Percentiles rank a stretch among this genome's conserved stretches.
These are phyloP conservation scores for Chauna torquata DNA, from an alignment of 2,113 vertebrate species.

Conservation along the genomic window DNA sequence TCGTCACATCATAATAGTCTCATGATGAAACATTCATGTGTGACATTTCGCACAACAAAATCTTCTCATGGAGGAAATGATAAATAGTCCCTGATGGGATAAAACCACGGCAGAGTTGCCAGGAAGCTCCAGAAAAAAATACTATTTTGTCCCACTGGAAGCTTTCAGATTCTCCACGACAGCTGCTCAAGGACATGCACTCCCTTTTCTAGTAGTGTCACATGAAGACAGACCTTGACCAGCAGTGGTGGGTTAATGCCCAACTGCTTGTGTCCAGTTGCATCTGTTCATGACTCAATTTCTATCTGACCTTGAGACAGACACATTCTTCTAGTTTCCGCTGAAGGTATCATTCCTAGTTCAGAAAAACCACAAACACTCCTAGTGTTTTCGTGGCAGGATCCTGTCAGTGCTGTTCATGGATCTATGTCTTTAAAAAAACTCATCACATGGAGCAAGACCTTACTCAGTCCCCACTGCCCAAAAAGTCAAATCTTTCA, in stretches of 20 bases:
- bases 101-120: not conserved
- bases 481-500: not conserved
- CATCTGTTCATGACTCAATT: not conserved
- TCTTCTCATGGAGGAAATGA: slow-evolving; percentile 3
- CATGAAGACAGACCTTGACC: not conserved
- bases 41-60: slow-evolving; percentile 21
- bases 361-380: not conserved
- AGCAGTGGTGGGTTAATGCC: not conserved
- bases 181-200: not conserved
- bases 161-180: not conserved
- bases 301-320: not conserved
- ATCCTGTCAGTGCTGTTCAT: not conserved
- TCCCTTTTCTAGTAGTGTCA: not conserved
- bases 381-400: not conserved
- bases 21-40: not conserved
- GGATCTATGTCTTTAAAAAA: not conserved
- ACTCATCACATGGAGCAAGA: not conserved
- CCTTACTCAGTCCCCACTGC: not conserved
- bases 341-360: not conserved
- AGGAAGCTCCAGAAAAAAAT: not conserved
- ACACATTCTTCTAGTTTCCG: not conserved
- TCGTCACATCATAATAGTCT: not conserved
- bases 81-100: not conserved
- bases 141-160: not conserved
- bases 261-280: not conserved